Base-by-base conservation (phyloP, 2,888 invertebrate genomes). In the Argyresthia goedartella region DNA sequence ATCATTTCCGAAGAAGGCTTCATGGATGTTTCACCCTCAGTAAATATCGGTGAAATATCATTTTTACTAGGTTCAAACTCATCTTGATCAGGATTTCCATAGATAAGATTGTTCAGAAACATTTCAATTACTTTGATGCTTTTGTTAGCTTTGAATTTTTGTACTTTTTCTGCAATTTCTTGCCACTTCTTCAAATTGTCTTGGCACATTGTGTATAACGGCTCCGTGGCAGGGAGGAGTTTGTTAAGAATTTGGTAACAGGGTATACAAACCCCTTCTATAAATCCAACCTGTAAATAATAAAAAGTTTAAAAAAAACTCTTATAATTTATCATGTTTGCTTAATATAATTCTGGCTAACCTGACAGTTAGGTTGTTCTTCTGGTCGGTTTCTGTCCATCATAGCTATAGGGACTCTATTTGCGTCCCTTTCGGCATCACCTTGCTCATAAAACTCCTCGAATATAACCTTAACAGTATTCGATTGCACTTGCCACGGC, bases 401-500 rank as follows among this genome's bases (percentile, higher is more conserved):
- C 94, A 95, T 95, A 0, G 94, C 89, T 49, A 95, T 91, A 0
- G 95, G 95, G 14, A 73, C 86, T 49, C 90, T 87, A 0, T 94
- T 94, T 49, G 89, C 88, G 8, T 79, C 81, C 52, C 89, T 87
- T 66, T 94, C 93, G 34, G 91, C 91, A 67, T 94, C 93, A 1
- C 93, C 91, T 65, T 94, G 93, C 56, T 92, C 91, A 64, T 94
- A 94, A 68, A 94, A 94, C 70, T 94, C 94, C 64, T 93, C 92
- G 66, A 93, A 93, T 52, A 95, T 95, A 8, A 94, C 92, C 65
- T 90, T 89, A 1, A 95, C 95, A 0, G 95, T 94, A 66, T 93
- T 90, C 15, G 91, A 89, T 75, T 95, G 95, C 1, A 93, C 87
- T 25, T 91, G 89, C 95, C 95, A 95, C 1, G 95, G 94, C 69